Base-by-base conservation (phyloP, 2,888 invertebrate species). In the Scaptomyza cyrtandrae region DNA sequence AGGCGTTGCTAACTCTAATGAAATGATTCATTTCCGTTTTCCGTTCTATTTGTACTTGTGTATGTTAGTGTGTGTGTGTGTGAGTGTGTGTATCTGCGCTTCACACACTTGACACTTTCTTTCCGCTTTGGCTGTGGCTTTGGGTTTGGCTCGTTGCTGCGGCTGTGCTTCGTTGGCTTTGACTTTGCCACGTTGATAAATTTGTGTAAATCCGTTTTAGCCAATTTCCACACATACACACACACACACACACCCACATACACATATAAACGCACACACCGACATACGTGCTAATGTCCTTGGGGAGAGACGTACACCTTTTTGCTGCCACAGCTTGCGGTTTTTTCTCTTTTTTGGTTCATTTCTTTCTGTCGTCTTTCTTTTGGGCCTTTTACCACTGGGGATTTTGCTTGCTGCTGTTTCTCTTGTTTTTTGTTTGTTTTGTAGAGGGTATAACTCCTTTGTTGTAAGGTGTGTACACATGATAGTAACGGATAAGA, bases 21-120 rank as follows among this genome's bases (percentile, higher is more conserved):
- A 88, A 90, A 90, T 91, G 91, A 90, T 91, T 91, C 90, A 90
- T 90, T 91, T 90, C 90, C 90, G 84, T 86, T 89, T 88, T 90
- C 86, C 89, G 80, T 76, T 83, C 69, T 68, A 59, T 54, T 63
- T 61, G 49, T 58, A 60, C 50, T 50, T 62, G 27, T 49, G 46
- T 62, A 44, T 62, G 35, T 44, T 33, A 29, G 39, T 46, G 37
- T 57, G 39, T 55, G 37, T 53, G 13, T 57, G 31, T 56, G 50
- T 44, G 24, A 24, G 31, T 44, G n/a, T n/a, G 52, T 59, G 33
- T 39, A 48, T 60, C 62, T 44, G 16, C 43, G 57, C 44, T 66
- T 70, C 71, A 67, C 61, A 74, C 74, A 85, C 81, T 84, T 89
- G 89, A 89, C 88, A 89, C 89, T 88, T 89, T 86, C 77, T 76